A percentile compares a stretch with the other conserved stretches of the same genome.
Evolutionary conservation across 2,113 vertebrate genomes (phyloP).

Genomic region (Verasper variegatus): DNA sequence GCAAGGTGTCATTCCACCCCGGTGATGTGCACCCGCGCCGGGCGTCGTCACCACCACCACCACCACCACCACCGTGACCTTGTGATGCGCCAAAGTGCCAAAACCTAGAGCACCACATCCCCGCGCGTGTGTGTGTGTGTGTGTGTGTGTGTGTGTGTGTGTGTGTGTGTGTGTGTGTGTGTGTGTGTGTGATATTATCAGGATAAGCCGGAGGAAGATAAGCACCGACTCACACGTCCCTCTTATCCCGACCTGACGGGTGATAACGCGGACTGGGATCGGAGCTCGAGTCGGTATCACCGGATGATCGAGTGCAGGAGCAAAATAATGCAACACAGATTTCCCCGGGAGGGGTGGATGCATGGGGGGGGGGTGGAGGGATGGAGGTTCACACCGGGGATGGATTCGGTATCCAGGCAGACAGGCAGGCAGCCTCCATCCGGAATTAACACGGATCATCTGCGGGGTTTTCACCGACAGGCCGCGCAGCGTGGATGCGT

Average conservation of each 20-base stretch:
- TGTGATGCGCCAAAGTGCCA: constrained; percentile 53
- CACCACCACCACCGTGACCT: constrained; percentile 56
- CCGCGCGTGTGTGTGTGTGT: background rate
- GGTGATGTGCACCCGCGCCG: background rate
- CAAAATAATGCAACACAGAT: background rate
- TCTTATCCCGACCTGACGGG: constrained; percentile 18
- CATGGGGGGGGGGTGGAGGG: background rate
- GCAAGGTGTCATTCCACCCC: constrained; percentile 1
- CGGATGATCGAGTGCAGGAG: background rate
- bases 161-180: background rate
- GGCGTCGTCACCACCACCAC: background rate
- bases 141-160: background rate
- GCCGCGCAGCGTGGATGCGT: background rate
- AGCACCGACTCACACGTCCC: constrained; percentile 37
- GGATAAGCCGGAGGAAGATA: constrained; percentile 28
- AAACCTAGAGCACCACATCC: constrained; percentile 19
- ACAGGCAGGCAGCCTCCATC: constrained; percentile 18
- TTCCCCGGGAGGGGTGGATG: background rate
- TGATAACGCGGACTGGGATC: constrained; percentile 19
- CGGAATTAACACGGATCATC: constrained; percentile 1
- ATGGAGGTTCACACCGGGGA: constrained; percentile 21
- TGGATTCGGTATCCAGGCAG: constrained; percentile 22
- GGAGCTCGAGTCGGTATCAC: background rate
- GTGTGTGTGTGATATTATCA: constrained; percentile 22
- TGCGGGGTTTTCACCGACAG: background rate